These are phyloP conservation scores for Drosophila greeni DNA, from an alignment of 2,888 invertebrate species.

Conservation along the genomic window DNA sequence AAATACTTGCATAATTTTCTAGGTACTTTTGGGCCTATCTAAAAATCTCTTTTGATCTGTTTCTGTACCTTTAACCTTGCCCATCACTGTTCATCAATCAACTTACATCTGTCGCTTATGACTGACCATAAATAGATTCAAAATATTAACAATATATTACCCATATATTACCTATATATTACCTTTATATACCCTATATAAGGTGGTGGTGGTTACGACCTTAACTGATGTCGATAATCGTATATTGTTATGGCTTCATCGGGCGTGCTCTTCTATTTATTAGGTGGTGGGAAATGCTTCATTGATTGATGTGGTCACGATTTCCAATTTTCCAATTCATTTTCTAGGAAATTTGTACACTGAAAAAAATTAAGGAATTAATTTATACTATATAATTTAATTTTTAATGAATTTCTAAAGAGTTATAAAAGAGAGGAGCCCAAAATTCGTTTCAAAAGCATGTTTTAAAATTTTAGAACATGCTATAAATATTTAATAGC, in stretches of 20 bases:
- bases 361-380: not conserved
- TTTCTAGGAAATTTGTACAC: not conserved
- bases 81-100: not conserved
- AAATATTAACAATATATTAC: not conserved
- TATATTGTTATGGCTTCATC: not conserved
- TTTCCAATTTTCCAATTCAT: not conserved
- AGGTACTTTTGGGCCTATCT: no score
- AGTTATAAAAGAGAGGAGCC: not conserved
- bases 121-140: conserved; percentile 1
- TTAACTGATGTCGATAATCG: conserved; percentile 11
- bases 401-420: no score
- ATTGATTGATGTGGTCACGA: conserved; percentile 8
- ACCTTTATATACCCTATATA: no score
- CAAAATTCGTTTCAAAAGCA: not conserved
- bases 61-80: not conserved
- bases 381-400: no score
- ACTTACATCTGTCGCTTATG: not conserved
- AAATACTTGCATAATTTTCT: not conserved
- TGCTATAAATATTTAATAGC: not conserved
- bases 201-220: conserved; percentile 6
- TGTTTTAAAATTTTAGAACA: not conserved
- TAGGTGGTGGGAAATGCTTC: conserved; percentile 13
- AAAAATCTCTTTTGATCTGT: no score
- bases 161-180: not conserved
- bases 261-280: not conserved